These are phyloP conservation scores for Symphodus melops DNA, from an alignment of 2,113 vertebrate genomes.

Conservation along the genomic window DNA sequence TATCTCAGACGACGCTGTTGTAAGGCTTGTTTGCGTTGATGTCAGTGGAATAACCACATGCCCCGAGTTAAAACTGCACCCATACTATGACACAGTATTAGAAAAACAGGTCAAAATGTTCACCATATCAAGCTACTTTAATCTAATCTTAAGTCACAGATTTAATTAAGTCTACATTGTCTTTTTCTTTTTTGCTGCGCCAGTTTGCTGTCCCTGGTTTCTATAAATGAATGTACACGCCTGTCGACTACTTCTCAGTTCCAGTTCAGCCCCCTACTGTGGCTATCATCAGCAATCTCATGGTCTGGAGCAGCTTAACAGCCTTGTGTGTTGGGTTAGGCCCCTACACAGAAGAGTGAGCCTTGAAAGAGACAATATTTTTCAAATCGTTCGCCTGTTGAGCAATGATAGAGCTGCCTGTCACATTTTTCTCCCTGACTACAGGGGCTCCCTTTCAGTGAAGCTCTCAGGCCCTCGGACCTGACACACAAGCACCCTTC, in stretches of 20 bases:
- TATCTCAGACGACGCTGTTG: slow-evolving; percentile 43
- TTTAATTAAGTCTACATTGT: no score
- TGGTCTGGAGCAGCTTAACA: slow-evolving; percentile 85
- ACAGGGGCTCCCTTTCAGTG: slow-evolving; percentile 91
- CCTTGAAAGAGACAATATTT: slow-evolving; percentile 87
- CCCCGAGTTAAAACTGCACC: not conserved
- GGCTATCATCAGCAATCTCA: slow-evolving; percentile 80
- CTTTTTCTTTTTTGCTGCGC: no score
- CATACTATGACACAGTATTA: not conserved
- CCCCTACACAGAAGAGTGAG: slow-evolving; percentile 77
- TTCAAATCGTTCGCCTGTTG: slow-evolving; percentile 83
- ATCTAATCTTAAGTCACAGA: slow-evolving; percentile 1
- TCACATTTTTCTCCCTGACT: slow-evolving; percentile 95
- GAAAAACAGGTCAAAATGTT: not conserved
- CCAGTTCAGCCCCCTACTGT: slow-evolving; percentile 78
- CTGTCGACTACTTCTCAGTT: slow-evolving; percentile 75
- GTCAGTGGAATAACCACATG: slow-evolving; percentile 29
- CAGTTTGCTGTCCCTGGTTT: not conserved
- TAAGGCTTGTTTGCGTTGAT: slow-evolving; percentile 6
- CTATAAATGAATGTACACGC: slow-evolving; percentile 64
- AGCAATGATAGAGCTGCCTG: slow-evolving; percentile 91
- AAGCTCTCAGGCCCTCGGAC: slow-evolving; percentile 84
- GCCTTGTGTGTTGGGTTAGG: slow-evolving; percentile 80
- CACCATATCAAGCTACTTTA: not conserved
- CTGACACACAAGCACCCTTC: slow-evolving; percentile 86